Base-by-base conservation (phyloP, 1,140 invertebrate species). In the Popillia japonica region DNA sequence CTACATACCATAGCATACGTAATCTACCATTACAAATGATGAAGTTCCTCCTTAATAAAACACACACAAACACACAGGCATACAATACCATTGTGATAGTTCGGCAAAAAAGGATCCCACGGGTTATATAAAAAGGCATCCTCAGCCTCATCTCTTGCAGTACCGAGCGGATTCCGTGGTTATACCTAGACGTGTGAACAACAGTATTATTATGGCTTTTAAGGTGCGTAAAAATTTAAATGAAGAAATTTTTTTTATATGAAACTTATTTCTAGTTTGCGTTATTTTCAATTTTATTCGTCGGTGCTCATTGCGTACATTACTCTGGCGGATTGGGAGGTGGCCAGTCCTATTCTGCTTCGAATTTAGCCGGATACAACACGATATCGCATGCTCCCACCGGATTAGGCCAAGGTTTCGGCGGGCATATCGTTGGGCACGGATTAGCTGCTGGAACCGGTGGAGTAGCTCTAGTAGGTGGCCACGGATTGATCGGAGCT, bases 171-270 rank as follows among this genome's bases (percentile, higher is more conserved):
- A 55, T 55, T 55, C 48, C 48, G 48, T 17, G 48, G 48, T 55
- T 55, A 55, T 17, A n/a, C 17, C 48, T 55, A 14, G 17, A n/a
- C 48, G 48, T 0, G 48, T 55, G 48, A 55, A 55, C 48, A n/a
- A n/a, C 17, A 55, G 6, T 55, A n/a, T 17, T 17, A 55, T 55
- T 14, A 55, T 55, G 48, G 48, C 17, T 7, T n/a, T 17, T 6
- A 17, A 68, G 61, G 61, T 68, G 61, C 22, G 61, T 68, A 68
- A 68, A 34, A 34, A 68, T 22, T 64, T 20, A 22, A 23, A 64
- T 0, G 22, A 22, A 34, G 8, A 48, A 48, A 48, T 48, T 14
- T 7, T 48, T 48, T 14, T 7, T 48, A 14, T 14, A 48, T 10
- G 0, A 1, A 17, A 48, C n/a, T 64, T 17, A 20, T 68, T 68